Evolutionary conservation across 2,797 vertebrate genomes (phyloP).

Genomic region (Perodicticus potto): DNA sequence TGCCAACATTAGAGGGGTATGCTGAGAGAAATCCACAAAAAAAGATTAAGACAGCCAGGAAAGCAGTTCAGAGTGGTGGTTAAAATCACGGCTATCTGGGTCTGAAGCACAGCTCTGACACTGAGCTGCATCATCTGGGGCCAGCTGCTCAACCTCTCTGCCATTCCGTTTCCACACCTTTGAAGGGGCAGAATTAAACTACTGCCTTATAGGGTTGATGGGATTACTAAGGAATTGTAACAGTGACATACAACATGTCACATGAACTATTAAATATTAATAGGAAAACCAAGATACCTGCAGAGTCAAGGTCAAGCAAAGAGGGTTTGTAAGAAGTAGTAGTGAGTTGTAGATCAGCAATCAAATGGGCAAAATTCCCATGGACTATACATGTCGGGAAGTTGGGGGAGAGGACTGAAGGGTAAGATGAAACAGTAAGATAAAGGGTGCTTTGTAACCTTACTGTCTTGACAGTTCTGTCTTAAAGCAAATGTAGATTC

Average conservation of each 20-base stretch:
- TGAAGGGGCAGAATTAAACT: neutral
- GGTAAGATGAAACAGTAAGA: neutral
- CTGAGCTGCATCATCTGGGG: neutral
- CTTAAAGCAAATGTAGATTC: conserved; percentile 46
- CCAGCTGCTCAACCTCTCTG: conserved; percentile 13
- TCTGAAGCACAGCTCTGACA: neutral
- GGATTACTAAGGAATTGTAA: conserved; percentile 24
- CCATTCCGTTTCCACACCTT: neutral
- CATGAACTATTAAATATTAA: conserved; percentile 15
- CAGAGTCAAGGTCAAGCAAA: neutral
- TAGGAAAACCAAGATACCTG: conserved; percentile 40
- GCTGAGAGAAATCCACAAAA: neutral
- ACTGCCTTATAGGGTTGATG: neutral
- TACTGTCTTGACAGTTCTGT: neutral
- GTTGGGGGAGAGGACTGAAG: neutral
- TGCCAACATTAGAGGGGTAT: neutral
- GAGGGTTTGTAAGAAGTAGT: neutral
- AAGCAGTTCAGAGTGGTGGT: neutral
- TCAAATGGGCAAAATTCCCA: neutral
- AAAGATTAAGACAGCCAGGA: neutral
- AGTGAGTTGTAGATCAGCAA: neutral
- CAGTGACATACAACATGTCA: neutral
- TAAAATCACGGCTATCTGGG: neutral
- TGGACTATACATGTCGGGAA: neutral
- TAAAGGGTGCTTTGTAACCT: neutral